Percentiles rank a stretch among this genome's conserved stretches.
phyloP scores from a whole-genome alignment of 2,797 vertebrate genomes.

The Pangasius sanitwongsei region DNA sequence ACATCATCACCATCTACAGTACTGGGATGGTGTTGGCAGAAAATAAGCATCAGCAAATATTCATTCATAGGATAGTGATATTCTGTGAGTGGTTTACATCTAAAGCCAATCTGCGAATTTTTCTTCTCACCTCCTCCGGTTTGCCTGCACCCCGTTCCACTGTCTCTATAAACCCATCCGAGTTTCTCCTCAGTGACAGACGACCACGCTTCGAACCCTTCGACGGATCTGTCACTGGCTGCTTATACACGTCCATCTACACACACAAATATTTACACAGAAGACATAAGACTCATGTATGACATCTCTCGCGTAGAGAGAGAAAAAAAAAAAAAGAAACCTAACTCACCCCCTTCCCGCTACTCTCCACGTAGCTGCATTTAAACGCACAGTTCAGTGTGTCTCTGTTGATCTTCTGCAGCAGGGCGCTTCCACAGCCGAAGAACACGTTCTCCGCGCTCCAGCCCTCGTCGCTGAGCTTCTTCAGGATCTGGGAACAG shows the following conservation, averaged over 20 bases:
- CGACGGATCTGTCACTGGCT: conserved; percentile 78
- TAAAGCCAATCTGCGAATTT: neutral
- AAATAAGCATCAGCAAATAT: neutral
- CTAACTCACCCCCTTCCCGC: conserved; percentile 74
- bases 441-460: conserved; percentile 79
- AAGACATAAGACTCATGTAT: neutral
- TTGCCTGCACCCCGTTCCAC: conserved; percentile 76
- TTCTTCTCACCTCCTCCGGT: conserved; percentile 74
- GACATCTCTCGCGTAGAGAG: neutral
- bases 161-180: conserved; percentile 74
- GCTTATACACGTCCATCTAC: conserved; percentile 81
- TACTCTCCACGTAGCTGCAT: conserved; percentile 79
- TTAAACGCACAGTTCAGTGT: conserved; percentile 80
- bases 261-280: neutral
- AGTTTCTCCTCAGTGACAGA: conserved; percentile 76
- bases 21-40: neutral
- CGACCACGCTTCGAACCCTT: conserved; percentile 78
- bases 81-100: neutral
- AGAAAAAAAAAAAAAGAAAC: neutral
- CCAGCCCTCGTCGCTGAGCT: conserved; percentile 76
- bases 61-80: neutral
- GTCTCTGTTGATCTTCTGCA: conserved; percentile 81
- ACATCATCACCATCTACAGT: neutral
- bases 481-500: conserved; percentile 71
- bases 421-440: conserved; percentile 76